Base-by-base conservation (phyloP, 2,888 invertebrate genomes). In the Automeris io region DNA sequence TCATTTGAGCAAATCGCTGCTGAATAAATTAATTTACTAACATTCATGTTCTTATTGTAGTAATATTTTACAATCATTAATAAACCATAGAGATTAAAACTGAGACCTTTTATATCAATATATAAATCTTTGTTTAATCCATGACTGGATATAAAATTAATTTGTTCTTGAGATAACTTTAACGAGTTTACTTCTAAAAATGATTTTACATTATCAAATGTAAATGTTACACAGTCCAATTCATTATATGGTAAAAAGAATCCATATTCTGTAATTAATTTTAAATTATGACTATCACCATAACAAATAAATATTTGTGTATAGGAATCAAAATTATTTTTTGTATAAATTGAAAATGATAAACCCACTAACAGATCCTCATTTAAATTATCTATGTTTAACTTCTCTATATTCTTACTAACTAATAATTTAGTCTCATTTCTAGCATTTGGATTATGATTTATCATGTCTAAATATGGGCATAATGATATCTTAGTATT, bases 381-480 rank as follows among this genome's bases (percentile, higher is more conserved):
- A 32, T 62, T 61, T 41, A 87, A 47, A 46, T 68, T 61, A 35
- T 53, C 53, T 33, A 82, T 34, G 45, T 57, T 64, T 12, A 80
- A 45, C 51, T 73, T 71, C 43, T 71, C 63, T 40, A 75, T 54
- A 44, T 71, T 58, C 39, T 60, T 78, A 45, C 68, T 68, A 7
- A 82, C 67, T 43, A 77, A 40, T 39, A 83, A 55, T 50, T 79
- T 79, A 11, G 82, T 79, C 61, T 85, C 83, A 49, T 92, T 92
- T 45, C 79, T 76, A 2, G 90, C 90, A 39, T 75, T 61, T 43
- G 89, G 87, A 39, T 92, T 91, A 65, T 97, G 97, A 82, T 97
- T 97, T 46, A 97, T 93, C 81, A 97, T 90, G 72, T 97, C 97
- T 42, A 97, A 83, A 68, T 92, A 95, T 0, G 97, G 97, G 45